A percentile compares a stretch with the other conserved stretches of the same genome.
Conservation (phyloP, 2,797 vertebrate genomes). For the Sebastes cheni region DNA sequence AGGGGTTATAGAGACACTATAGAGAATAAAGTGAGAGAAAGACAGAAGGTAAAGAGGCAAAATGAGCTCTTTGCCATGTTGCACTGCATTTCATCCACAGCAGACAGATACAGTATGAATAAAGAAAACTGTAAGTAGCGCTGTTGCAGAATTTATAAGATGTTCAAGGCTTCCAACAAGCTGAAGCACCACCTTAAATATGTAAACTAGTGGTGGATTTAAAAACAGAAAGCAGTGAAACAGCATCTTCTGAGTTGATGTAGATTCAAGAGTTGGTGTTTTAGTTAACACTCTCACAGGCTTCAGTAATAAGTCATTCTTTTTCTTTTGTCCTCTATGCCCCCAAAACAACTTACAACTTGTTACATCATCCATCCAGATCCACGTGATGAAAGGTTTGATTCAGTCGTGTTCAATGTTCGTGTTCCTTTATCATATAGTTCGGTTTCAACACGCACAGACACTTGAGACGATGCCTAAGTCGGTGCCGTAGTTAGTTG, state of each 20-base stretch:
- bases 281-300: not conserved
- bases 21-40: constrained; percentile 7
- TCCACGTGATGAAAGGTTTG: constrained; percentile 28
- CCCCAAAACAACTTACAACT: constrained; percentile 46
- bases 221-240: not conserved
- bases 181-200: not conserved
- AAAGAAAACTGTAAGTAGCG: not conserved
- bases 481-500: not conserved
- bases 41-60: constrained; percentile 30
- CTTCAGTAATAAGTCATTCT: constrained; percentile 19
- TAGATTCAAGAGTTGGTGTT: not conserved
- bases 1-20: constrained; percentile 9
- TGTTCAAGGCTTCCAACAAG: not conserved
- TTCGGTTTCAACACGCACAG: constrained; percentile 7
- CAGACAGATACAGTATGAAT: not conserved
- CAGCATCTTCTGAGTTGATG: not conserved
- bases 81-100: not conserved
- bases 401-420: constrained; percentile 31
- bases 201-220: not conserved
- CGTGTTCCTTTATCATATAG: constrained; percentile 25
- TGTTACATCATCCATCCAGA: constrained; percentile 62
- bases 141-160: not conserved
- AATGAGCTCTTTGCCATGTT: constrained; percentile 16
- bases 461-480: not conserved
- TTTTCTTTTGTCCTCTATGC: constrained; percentile 16